Base-by-base conservation (phyloP, 2,888 invertebrate species). In the Clivina fossor region DNA sequence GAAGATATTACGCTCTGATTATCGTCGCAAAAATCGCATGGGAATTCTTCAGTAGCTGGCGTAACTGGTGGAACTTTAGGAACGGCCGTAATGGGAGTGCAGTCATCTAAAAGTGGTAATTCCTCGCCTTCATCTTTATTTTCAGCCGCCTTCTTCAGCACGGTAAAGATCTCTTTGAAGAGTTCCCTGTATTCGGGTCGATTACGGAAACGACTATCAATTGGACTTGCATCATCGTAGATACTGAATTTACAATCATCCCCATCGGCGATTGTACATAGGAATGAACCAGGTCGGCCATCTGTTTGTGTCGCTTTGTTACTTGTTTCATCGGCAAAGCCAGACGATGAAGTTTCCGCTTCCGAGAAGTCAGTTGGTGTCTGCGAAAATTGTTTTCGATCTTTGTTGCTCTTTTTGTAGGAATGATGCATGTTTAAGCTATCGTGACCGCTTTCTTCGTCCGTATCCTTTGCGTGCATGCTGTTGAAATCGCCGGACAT, bases 231-330 rank as follows among this genome's bases (percentile, higher is more conserved):
- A 58, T 79, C 79, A 68, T 88, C 86, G 68, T 90, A 91, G 68
- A 90, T 90, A 71, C 89, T 90, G 69, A 90, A 88, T 63, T 87
- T 86, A 70, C 89, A 90, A 69, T 90, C 88, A 63, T 90, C 90
- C 8, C 90, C 90, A 68, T 90, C 90, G 47, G 86, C 88, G 59
- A 91, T 90, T 1, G 89, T 88, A 74, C 90, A 90, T 46, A 91
- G 76, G 72, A 90, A 87, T 11, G 87, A 88, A n/a, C 90, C 90
- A 0, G 86, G 84, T 8, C 86, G 78, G 28, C 80, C 81, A 59
- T 90, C 90, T 0, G 91, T 92, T 69, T 92, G 91, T 3, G 91
- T 91, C 2, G 80, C 80, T 68, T 90, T 90, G 71, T 88, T 89
- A 71, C 86, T 85, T 1, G 88, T 90, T 71, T 91, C 91, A 67